Evolutionary conservation across 2,113 vertebrate species (phyloP).

Genomic region (Alouatta palliata): DNA sequence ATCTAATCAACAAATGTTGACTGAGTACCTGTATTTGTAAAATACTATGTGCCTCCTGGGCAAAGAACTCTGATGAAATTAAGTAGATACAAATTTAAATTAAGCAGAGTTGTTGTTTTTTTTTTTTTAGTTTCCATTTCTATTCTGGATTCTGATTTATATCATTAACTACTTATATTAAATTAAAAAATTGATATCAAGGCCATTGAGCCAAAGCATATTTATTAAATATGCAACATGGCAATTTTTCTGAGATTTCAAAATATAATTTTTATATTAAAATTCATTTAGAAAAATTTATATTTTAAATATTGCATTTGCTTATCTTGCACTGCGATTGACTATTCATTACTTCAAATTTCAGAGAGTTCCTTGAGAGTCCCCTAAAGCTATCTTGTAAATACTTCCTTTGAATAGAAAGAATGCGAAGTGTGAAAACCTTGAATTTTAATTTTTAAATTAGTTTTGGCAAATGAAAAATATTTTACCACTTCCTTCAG

Average conservation of each 20-base stretch:
- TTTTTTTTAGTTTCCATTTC: background rate
- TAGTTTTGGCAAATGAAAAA: conserved; percentile 45
- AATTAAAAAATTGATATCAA: background rate
- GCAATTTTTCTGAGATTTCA: conserved; percentile 5
- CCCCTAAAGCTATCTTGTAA: background rate
- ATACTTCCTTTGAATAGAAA: background rate
- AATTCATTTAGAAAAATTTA: background rate
- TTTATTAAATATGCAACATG: background rate
- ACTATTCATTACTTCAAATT: background rate
- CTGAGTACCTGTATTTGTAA: background rate
- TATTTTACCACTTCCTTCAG: background rate
- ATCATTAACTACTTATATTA: background rate
- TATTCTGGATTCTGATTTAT: background rate
- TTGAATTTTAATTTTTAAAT: background rate
- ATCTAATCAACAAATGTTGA: background rate
- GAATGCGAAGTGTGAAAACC: background rate
- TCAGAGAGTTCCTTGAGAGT: background rate
- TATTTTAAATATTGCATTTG: background rate
- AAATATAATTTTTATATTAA: background rate
- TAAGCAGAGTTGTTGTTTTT: background rate
- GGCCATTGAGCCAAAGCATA: background rate
- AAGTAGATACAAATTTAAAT: background rate
- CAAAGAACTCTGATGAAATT: background rate
- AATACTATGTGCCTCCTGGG: background rate
- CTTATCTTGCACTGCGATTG: background rate